phyloP scores from a whole-genome alignment of 2,113 vertebrate genomes.

The Paramormyrops kingsleyae region DNA sequence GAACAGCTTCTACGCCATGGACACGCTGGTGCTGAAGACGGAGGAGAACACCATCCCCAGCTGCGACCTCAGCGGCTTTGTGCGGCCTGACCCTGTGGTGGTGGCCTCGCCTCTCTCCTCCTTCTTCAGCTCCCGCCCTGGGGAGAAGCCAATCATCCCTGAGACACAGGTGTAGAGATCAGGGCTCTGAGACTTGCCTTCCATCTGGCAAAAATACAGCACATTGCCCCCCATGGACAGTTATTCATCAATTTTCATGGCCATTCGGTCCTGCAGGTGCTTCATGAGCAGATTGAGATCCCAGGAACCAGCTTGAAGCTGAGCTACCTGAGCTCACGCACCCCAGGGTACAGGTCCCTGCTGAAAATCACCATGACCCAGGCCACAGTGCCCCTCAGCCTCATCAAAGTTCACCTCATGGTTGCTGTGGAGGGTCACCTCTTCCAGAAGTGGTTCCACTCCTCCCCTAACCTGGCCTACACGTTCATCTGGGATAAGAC shows the following conservation, averaged over 20 bases:
- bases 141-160: constrained; percentile 85
- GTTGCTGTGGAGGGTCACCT: constrained; percentile 96
- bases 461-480: constrained; percentile 91
- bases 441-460: constrained; percentile 96
- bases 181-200: not conserved
- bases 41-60: constrained; percentile 98
- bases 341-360: constrained; percentile 86
- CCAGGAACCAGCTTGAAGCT: constrained; percentile 83
- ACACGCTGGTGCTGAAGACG: constrained; percentile 95
- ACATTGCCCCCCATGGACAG: not conserved
- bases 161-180: constrained; percentile 84
- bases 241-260: not conserved
- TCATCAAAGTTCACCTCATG: constrained; percentile 96
- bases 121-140: constrained; percentile 89
- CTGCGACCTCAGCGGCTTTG: constrained; percentile 94
- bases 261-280: constrained; percentile 69
- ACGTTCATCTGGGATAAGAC: constrained; percentile 98
- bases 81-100: constrained; percentile 89
- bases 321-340: constrained; percentile 89
- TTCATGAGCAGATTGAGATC: constrained; percentile 93
- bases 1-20: constrained; percentile 98
- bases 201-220: not conserved
- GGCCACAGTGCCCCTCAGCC: constrained; percentile 84
- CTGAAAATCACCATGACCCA: constrained; percentile 97
- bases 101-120: constrained; percentile 94